Evolutionary conservation across 2,888 invertebrate species (phyloP).

Genomic region (Thymelicus acteon): DNA sequence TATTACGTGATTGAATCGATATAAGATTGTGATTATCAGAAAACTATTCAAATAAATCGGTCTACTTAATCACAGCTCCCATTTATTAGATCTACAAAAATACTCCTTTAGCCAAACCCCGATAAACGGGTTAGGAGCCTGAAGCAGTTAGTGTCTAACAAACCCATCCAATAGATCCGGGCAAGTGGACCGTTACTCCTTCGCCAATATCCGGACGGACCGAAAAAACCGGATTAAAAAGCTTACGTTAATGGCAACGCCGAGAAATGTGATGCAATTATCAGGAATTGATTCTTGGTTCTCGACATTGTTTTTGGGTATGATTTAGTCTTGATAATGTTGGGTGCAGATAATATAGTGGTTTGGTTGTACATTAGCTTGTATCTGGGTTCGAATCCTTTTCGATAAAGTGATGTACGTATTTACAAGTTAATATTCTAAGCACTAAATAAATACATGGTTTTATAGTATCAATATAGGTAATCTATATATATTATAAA

Average conservation of each 20-base stretch:
- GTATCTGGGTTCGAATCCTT: too few species aligned
- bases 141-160: constrained; percentile 69
- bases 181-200: constrained; percentile 75
- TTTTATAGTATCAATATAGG: too few species aligned
- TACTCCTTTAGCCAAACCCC: constrained; percentile 50
- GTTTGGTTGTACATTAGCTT: too few species aligned
- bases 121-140: constrained; percentile 70
- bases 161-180: constrained; percentile 72
- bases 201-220: constrained; percentile 72
- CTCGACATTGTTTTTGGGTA: constrained; percentile 51
- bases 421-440: too few species aligned
- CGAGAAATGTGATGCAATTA: constrained; percentile 79
- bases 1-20: background rate
- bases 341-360: too few species aligned
- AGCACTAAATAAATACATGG: too few species aligned
- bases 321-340: background rate
- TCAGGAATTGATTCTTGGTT: constrained; percentile 68
- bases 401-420: too few species aligned
- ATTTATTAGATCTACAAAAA: constrained; percentile 58
- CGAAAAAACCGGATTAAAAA: constrained; percentile 76
- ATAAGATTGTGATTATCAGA: background rate
- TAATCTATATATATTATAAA: too few species aligned
- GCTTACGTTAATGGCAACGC: constrained; percentile 71
- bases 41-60: constrained; percentile 31
- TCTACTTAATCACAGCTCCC: constrained; percentile 46